Evolutionary conservation across 2,113 vertebrate species (phyloP).

Genomic region (Cynocephalus volans): DNA sequence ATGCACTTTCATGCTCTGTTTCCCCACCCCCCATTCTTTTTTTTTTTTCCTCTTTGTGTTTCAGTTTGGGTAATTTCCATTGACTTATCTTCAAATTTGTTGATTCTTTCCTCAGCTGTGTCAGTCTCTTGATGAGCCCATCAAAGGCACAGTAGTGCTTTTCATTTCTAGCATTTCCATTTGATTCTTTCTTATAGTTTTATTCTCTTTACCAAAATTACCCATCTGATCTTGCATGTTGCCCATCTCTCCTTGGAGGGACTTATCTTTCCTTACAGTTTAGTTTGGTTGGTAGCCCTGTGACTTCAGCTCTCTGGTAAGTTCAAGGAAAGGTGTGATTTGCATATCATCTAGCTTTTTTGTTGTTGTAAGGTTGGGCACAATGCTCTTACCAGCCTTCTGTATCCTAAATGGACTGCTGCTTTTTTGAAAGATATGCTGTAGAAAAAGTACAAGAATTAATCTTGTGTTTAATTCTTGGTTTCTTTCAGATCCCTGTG

Average conservation of each 20-base stretch:
- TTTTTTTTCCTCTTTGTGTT: background rate
- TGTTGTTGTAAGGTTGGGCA: background rate
- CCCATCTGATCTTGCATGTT: background rate
- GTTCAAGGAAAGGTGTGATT: background rate
- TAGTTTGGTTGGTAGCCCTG: background rate
- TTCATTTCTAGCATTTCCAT: background rate
- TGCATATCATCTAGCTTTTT: background rate
- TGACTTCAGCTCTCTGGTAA: background rate
- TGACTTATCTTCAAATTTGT: background rate
- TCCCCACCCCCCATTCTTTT: background rate
- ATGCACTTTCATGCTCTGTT: background rate
- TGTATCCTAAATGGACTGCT: background rate
- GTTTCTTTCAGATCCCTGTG: background rate
- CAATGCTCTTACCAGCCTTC: background rate
- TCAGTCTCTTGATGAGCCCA: background rate
- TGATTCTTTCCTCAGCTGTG: background rate
- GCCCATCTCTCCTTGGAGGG: background rate
- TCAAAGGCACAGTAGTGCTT: background rate
- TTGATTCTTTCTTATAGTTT: background rate
- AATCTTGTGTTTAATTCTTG: conserved; percentile 35
- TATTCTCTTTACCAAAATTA: background rate
- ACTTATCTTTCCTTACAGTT: background rate
- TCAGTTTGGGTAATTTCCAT: background rate
- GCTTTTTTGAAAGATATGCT: background rate
- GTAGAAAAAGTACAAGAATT: background rate